Base-by-base conservation (phyloP, 23 tunicate species). In the Pegea sp. region DNA sequence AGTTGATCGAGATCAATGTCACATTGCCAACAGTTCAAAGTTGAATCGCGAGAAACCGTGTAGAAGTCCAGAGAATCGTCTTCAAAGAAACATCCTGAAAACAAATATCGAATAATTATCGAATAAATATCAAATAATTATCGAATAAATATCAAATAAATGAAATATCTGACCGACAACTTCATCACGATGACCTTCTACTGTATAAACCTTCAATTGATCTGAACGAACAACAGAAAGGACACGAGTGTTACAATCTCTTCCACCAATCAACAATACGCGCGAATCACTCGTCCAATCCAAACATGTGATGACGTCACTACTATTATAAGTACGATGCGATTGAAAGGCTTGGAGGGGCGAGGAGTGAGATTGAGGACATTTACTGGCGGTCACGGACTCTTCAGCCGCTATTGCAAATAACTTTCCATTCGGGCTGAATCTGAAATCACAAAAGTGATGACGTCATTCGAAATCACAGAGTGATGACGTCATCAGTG, bases 241-340 rank as follows among this genome's bases (percentile, higher is more conserved):
- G 2, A 84, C 71, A 8, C 84, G 32, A n/a, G 84, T 74, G 57
- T 62, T 84, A 64, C 53, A 61, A 52, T 84, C 95, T 48, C 60
- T 53, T 6, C 66, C 60, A 24, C 95, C 80, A 57, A 68, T 75
- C 20, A 77, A 76, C 52, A 84, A 84, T 26, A 57, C 76, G 23
- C n/a, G n/a, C 67, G 77, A 67, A 58, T 84, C 80, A 57, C 48
- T 48, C 5, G 95, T 66, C 95, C 95, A 84, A 46, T 72, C 81
- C 11, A 84, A 57, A 30, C 70, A 66, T 3, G 84, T 72, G 2
- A 55, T 30, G 13, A 58, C 67, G 31, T 63, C 72, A 57, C 67
- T 63, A 3, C 69, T 84, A 18, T 75, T 84, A 44, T 63, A 60
- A 13, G 64, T 73, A 31, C 84, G 71, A 43, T 61, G 29, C 0